These are phyloP conservation scores for Eremophila alpestris DNA, from an alignment of 2,797 vertebrate genomes.

Conservation along the genomic window DNA sequence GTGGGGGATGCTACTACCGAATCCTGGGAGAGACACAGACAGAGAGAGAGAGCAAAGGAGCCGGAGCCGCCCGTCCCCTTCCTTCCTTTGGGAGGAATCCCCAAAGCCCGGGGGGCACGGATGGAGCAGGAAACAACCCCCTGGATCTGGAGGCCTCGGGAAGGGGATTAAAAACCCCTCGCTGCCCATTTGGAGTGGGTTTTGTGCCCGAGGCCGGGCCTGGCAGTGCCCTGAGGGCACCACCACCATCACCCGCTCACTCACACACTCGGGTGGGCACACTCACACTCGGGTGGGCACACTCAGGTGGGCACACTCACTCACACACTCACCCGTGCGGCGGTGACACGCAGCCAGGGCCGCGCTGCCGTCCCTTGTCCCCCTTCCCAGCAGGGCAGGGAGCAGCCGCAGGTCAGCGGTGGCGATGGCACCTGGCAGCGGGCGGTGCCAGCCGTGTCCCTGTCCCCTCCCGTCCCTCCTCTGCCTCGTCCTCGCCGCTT, in stretches of 20 bases:
- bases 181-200: background rate
- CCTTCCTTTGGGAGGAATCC: background rate
- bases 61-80: background rate
- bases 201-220: background rate
- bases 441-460: background rate
- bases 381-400: accelerated
- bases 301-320: too few species aligned
- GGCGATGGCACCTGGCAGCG: accelerated
- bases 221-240: background rate
- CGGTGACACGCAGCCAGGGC: accelerated
- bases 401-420: accelerated
- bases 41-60: background rate
- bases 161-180: background rate
- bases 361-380: background rate
- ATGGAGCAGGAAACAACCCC: background rate
- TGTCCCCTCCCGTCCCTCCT: background rate
- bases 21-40: background rate
- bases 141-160: background rate
- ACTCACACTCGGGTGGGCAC: too few species aligned
- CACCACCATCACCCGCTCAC: too few species aligned
- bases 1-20: constrained; percentile 19
- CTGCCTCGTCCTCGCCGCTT: constrained; percentile 2
- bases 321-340: accelerated
- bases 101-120: background rate
- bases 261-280: too few species aligned